Base-by-base conservation (phyloP, 2,888 invertebrate genomes). In the Lycaena phlaeas region DNA sequence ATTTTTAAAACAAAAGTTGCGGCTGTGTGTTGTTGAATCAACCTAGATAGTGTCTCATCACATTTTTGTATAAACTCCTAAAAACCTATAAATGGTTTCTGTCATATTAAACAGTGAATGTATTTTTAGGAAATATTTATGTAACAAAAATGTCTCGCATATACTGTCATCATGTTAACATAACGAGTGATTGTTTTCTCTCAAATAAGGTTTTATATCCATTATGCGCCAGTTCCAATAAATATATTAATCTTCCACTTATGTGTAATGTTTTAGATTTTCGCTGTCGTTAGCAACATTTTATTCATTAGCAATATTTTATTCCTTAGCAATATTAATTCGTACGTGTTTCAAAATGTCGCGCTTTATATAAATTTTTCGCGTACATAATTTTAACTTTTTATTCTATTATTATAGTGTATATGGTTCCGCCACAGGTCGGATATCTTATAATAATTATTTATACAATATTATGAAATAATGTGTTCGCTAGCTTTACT, bases 21-120 rank as follows among this genome's bases (percentile, higher is more conserved):
- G 74, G 74, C 74, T 74, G 72, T 69, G 68, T 73, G 57, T 63
- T 48, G 59, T 61, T 60, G 64, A 71, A 69, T 72, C 73, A 71
- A 72, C 64, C 56, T 60, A 56, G 44, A 50, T 61, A 56, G 54
- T 52, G 48, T 56, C 53, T 54, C 34, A 40, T 50, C 45, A 43
- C 48, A 44, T 38, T 27, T 9, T 42, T 37, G 48, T 55, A 56
- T 60, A 46, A 59, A n/a, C n/a, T n/a, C n/a, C n/a, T n/a, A n/a
- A n/a, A n/a, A n/a, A n/a, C n/a, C n/a, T n/a, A n/a, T n/a, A n/a
- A n/a, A n/a, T n/a, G n/a, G n/a, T n/a, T 56, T 61, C 54, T 59
- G 59, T 59, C 61, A 57, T 57, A n/a, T 56, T 52, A 48, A n/a
- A 48, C 43, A 46, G 44, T 22, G 22, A 22, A 9, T 22, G 6